Evolutionary conservation across 2,888 invertebrate genomes (phyloP), one percentile per base, ranked within the genome.

Genomic region (Chironomus tentans): DNA sequence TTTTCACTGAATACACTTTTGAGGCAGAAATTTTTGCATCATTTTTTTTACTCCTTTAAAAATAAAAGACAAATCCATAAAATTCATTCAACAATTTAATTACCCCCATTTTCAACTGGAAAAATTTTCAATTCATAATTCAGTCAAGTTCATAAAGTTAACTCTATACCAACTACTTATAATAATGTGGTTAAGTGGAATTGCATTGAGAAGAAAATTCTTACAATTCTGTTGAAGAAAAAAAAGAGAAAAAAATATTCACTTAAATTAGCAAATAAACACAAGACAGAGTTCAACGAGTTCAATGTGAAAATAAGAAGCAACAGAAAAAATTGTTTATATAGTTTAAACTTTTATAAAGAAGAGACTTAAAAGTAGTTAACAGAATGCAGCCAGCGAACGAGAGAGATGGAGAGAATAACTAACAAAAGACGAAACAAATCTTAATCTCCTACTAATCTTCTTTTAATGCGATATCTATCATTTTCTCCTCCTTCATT

Each of bases 381-480:
- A 62, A 15, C 21, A 65, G 65, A 24, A 13, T 65, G 65, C 65
- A 65, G 13, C 65, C 21, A 56, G 24, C 24, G 12, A 56, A 18
- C 7, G 56, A 56, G 56, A 2, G 21, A 38, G 38, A 38, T 38
- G 38, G 38, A 61, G 18, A 72, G 72, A 72, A 72, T 61, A 72
- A 72, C 72, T 62, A 72, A 72, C 62, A 72, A 72, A 56, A 72
- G 38, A 62, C 72, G 62, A 72, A 72, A 61, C 72, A 72, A 72
- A 72, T 72, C 72, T 72, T 72, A 72, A 72, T 72, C 72, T 72
- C 50, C 72, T 72, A 72, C 72, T 72, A 72, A 72, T 72, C 72
- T 72, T 72, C 72, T 72, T 72, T 72, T 72, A 72, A 72, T 72
- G 72, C 72, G 72, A 72, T 72, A 72, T 72, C 72, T 72, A 72